Conservation (phyloP, 2,797 vertebrate species). For the Peromyscus aztecus region DNA sequence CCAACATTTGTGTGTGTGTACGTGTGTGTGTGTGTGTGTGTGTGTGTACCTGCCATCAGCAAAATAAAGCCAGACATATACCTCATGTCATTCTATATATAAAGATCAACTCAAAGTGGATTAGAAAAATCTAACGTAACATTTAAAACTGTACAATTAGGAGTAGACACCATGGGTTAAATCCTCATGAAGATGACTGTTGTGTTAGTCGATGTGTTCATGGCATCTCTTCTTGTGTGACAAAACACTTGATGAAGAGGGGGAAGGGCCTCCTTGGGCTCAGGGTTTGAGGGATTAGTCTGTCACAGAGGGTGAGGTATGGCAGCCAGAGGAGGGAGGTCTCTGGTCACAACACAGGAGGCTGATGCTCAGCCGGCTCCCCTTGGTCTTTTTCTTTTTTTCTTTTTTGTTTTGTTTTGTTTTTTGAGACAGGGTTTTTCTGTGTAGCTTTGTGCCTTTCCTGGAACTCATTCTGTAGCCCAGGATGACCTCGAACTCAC, state of each 20-base stretch:
- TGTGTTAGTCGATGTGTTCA: neutral
- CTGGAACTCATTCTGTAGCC: no score
- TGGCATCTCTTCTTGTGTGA: neutral
- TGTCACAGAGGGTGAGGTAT: neutral
- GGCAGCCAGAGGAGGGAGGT: neutral
- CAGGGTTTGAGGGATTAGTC: neutral
- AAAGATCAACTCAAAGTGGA: conserved; percentile 4
- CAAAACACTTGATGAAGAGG: neutral
- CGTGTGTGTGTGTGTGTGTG: neutral
- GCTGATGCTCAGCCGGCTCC: neutral
- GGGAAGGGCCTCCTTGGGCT: neutral
- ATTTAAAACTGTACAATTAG: conserved; percentile 1
- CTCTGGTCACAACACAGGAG: no score
- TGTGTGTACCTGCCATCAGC: neutral
- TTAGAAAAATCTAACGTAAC: neutral
- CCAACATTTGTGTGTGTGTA: neutral
- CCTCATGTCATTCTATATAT: neutral
- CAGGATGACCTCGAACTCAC: no score
- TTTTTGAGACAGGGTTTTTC: no score
- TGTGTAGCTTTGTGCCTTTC: no score
- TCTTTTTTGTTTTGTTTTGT: no score
- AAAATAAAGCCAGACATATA: neutral
- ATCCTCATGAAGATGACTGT: neutral
- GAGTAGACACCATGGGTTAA: neutral
- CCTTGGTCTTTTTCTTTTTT: neutral